Percentiles rank a stretch among this genome's conserved stretches.
Evolutionary conservation across 2,888 invertebrate genomes (phyloP).

Genomic region (Petrolisthes cinctipes): DNA sequence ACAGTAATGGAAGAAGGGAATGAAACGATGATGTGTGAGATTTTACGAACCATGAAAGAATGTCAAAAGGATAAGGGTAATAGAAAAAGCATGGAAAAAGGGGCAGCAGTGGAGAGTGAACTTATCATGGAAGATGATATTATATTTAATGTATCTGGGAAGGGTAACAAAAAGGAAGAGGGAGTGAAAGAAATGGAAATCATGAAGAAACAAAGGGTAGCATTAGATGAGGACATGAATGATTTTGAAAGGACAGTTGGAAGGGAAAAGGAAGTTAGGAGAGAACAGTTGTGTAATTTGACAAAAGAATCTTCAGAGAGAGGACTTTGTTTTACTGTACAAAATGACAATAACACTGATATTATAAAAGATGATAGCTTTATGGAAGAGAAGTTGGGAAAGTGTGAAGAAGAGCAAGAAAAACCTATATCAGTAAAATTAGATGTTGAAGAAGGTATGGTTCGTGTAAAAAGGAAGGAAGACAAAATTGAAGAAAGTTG

Average conservation of each 20-base stretch:
- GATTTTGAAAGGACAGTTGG: not conserved
- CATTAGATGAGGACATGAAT: not conserved
- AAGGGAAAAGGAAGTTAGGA: not conserved
- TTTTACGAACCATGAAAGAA: not conserved
- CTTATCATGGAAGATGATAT: not conserved
- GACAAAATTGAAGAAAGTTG: not conserved
- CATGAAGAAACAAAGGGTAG: not conserved
- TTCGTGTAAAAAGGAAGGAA: not conserved
- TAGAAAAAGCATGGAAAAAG: not conserved
- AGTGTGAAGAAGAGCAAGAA: not conserved
- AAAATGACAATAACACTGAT: too few relatives aligned
- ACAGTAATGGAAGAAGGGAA: too few relatives aligned
- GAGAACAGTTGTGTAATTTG: not conserved
- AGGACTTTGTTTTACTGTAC: not conserved
- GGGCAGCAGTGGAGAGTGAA: not conserved
- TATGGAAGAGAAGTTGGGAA: not conserved
- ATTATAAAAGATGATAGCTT: too few relatives aligned
- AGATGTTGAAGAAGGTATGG: not conserved
- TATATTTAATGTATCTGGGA: not conserved
- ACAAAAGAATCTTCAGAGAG: not conserved
- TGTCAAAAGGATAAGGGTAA: not conserved
- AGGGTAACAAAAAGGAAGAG: not conserved
- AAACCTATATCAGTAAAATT: not conserved
- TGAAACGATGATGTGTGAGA: too few relatives aligned
- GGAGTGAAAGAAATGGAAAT: not conserved